These are phyloP conservation scores for Porites cylindrica DNA, from an alignment of 92 coral and sea anemone species.

Conservation along the genomic window DNA sequence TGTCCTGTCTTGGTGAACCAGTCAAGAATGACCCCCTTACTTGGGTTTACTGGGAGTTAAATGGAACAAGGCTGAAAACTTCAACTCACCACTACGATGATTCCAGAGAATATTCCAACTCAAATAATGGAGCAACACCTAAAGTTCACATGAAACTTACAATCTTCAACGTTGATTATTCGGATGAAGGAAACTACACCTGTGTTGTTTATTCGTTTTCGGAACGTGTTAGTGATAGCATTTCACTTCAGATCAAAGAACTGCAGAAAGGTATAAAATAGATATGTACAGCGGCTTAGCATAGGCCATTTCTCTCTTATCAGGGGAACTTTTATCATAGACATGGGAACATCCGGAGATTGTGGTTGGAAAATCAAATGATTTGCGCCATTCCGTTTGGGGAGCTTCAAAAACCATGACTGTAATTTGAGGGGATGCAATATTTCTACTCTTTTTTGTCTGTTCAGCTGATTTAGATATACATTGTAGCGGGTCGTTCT, in stretches of 20 bases:
- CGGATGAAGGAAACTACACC: slow-evolving; percentile 56
- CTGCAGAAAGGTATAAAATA: too few relatives aligned
- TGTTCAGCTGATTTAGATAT: too few relatives aligned
- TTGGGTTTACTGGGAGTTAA: slow-evolving; percentile 40
- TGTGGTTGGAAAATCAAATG: too few relatives aligned
- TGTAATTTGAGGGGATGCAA: too few relatives aligned
- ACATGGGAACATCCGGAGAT: too few relatives aligned
- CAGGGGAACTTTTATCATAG: too few relatives aligned
- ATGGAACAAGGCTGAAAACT: slow-evolving; percentile 31
- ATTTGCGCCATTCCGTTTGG: too few relatives aligned
- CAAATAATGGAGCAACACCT: background rate
- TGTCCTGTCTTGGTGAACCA: background rate
- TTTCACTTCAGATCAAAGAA: background rate
- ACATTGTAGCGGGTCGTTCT: too few relatives aligned
- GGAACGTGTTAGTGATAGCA: background rate
- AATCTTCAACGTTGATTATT: slow-evolving; percentile 13
- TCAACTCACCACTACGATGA: slow-evolving; percentile 1
- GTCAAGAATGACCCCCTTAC: background rate
- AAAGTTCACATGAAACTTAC: slow-evolving; percentile 51
- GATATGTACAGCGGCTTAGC: too few relatives aligned
- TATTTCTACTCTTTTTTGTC: too few relatives aligned
- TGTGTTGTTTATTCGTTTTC: slow-evolving; percentile 6
- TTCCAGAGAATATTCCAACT: background rate
- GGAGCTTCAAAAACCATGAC: too few relatives aligned
- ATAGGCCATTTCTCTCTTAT: too few relatives aligned